These are phyloP conservation scores for Tor tambroides DNA, from an alignment of 2,113 vertebrate species.

Conservation along the genomic window DNA sequence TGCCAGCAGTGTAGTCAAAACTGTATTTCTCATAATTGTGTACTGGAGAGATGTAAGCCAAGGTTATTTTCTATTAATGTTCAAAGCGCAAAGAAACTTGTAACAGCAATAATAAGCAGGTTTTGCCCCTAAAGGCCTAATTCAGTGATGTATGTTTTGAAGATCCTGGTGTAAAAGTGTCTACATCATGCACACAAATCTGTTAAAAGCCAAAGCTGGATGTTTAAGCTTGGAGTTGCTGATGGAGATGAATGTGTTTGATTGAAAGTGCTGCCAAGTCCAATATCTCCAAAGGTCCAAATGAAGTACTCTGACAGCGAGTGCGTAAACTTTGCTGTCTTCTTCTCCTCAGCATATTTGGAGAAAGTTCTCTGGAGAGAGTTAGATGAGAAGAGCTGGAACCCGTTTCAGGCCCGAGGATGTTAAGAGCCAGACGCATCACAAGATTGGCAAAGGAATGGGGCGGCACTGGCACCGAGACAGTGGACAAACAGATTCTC, in stretches of 20 bases:
- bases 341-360: conserved; percentile 11
- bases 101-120: conserved; percentile 15
- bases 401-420: conserved; percentile 25
- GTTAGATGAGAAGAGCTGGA: conserved; percentile 39
- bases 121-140: conserved; percentile 22
- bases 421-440: conserved; percentile 40
- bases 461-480: conserved; percentile 40
- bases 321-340: background rate
- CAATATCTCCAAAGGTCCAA: conserved; percentile 21
- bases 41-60: conserved; percentile 14
- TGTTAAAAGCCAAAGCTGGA: background rate
- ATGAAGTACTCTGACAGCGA: background rate
- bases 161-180: conserved; percentile 1
- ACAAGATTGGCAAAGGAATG: conserved; percentile 43
- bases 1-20: conserved; percentile 29
- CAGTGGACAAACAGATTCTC: conserved; percentile 46
- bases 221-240: background rate
- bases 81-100: background rate
- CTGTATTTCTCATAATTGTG: background rate
- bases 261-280: background rate
- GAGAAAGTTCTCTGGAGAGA: conserved; percentile 42
- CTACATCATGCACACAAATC: background rate
- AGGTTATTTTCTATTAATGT: conserved; percentile 27
- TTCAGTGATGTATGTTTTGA: background rate
- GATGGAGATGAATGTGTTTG: background rate